phyloP scores from a whole-genome alignment of 2,797 vertebrate species.

The Anas bernieri region DNA sequence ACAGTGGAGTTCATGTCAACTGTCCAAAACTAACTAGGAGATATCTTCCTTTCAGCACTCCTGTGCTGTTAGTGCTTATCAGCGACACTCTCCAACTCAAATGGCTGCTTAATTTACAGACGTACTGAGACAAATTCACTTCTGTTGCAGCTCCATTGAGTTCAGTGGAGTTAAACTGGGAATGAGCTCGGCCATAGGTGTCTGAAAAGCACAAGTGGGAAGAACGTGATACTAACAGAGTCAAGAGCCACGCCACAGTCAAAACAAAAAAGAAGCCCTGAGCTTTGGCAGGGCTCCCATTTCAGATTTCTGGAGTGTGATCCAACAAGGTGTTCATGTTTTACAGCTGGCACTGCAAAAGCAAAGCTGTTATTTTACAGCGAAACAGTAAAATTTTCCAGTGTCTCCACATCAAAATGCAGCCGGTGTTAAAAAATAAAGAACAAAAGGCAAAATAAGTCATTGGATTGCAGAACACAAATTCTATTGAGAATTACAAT shows the following conservation, averaged over 20 bases:
- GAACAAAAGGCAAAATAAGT: background rate
- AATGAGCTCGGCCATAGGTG: background rate
- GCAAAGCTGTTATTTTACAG: slow-evolving; percentile 17
- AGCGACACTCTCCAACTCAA: slow-evolving; percentile 64
- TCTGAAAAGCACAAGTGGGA: slow-evolving; percentile 42
- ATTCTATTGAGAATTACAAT: background rate
- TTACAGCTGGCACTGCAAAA: slow-evolving; percentile 32
- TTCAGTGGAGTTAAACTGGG: background rate
- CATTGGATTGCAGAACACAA: background rate
- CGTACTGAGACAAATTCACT: slow-evolving; percentile 33
- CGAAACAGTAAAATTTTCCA: background rate
- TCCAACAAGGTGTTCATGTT: slow-evolving; percentile 43
- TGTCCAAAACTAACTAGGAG: slow-evolving; percentile 70
- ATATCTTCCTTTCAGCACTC: slow-evolving; percentile 75
- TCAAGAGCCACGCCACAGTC: slow-evolving; percentile 8
- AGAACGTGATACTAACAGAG: slow-evolving; percentile 57
- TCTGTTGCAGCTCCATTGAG: slow-evolving; percentile 14
- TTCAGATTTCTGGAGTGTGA: slow-evolving; percentile 44
- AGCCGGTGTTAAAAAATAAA: background rate
- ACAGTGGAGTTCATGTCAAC: slow-evolving; percentile 65
- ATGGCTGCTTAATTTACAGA: slow-evolving; percentile 64
- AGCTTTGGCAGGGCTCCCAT: slow-evolving; percentile 41
- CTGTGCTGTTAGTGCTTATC: slow-evolving; percentile 56
- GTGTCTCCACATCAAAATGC: background rate
- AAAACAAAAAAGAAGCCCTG: slow-evolving; percentile 45